Percentiles rank a stretch among this genome's conserved stretches.
phyloP scores from a whole-genome alignment of 2,888 invertebrate genomes.

The Nebria salina region DNA sequence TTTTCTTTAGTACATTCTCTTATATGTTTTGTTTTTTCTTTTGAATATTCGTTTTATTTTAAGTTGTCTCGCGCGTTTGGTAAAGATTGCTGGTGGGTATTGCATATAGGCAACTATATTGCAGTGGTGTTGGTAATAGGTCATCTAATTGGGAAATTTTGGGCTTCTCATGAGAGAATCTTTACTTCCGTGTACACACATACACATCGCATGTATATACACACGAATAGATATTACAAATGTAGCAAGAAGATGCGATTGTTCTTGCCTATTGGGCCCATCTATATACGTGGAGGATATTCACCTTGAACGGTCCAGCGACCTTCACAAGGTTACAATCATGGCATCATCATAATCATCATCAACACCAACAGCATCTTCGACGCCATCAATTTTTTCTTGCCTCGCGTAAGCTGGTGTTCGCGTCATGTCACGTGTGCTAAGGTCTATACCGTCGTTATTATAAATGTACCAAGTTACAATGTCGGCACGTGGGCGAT shows the following conservation, averaged over 20 bases:
- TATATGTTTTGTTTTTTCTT: too few species aligned
- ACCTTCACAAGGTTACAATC: conserved; percentile 61
- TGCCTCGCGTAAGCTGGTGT: background rate
- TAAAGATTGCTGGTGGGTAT: background rate
- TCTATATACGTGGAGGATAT: conserved; percentile 52
- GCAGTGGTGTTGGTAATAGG: conserved; percentile 30
- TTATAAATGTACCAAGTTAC: background rate
- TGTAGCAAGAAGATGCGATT: conserved; percentile 46
- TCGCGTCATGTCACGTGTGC: background rate
- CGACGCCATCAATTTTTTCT: conserved; percentile 15
- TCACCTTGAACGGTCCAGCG: conserved; percentile 56
- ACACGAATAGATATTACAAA: conserved; percentile 2
- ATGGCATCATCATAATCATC: background rate
- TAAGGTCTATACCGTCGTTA: background rate
- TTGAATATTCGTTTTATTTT: background rate
- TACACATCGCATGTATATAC: background rate
- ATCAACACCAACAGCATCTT: background rate
- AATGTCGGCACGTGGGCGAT: conserved; percentile 32
- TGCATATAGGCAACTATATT: background rate
- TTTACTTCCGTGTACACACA: conserved; percentile 31
- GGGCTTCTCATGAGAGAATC: conserved; percentile 12
- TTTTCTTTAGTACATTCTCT: background rate
- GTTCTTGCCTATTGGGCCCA: conserved; percentile 43
- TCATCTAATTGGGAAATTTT: conserved; percentile 40
- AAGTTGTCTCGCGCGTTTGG: background rate